Conservation (phyloP, 2,113 vertebrate genomes). For the Dicerorhinus sumatrensis region DNA sequence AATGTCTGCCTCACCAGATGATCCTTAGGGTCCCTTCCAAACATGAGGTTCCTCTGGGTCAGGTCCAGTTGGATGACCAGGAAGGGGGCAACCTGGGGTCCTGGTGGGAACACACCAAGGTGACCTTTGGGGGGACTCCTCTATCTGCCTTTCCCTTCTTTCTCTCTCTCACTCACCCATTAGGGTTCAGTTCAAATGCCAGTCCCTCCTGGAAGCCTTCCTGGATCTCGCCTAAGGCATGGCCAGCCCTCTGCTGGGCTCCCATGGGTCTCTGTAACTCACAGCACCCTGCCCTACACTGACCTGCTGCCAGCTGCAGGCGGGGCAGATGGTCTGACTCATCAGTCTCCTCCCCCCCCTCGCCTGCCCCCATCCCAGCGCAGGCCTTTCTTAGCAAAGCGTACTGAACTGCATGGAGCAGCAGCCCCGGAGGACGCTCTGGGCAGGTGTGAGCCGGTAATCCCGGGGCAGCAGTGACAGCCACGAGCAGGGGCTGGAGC, state of each 20-base stretch:
- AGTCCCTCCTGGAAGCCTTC: neutral
- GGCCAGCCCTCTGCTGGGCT: neutral
- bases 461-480: neutral
- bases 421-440: neutral
- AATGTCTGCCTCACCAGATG: neutral
- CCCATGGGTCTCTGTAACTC: neutral
- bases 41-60: neutral
- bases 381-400: slow-evolving; percentile 6
- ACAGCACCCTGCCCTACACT: neutral
- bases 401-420: neutral
- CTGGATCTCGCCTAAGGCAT: neutral
- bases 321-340: neutral
- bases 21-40: neutral
- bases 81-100: neutral
- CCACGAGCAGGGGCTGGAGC: neutral
- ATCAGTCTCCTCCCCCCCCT: neutral
- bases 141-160: neutral
- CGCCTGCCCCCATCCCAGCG: neutral
- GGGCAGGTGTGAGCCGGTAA: neutral
- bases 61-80: neutral
- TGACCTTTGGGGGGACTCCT: neutral
- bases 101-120: neutral
- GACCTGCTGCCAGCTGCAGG: neutral
- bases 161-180: neutral
- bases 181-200: slow-evolving; percentile 22